phyloP scores from a whole-genome alignment of 2,888 invertebrate genomes.

The Eumacrocentrus americanus region DNA sequence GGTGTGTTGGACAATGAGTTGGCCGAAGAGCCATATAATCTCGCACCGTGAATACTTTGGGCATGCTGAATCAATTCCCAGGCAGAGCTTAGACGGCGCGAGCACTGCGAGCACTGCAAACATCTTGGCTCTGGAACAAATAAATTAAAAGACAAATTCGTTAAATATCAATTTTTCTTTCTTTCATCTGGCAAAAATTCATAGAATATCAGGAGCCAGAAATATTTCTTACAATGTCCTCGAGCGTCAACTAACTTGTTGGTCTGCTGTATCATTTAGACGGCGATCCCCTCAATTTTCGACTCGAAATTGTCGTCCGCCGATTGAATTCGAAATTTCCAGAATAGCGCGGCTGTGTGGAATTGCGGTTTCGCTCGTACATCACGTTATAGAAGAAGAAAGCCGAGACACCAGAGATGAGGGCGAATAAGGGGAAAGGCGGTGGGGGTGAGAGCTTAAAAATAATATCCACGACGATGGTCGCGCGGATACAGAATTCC shows the following conservation, averaged over 20 bases:
- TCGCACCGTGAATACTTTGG: constrained; percentile 91
- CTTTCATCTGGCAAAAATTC: constrained; percentile 24
- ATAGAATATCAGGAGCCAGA: too few relatives aligned
- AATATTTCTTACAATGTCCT: too few relatives aligned
- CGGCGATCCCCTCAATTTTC: constrained; percentile 55
- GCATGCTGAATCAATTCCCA: constrained; percentile 96
- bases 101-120: constrained; percentile 94
- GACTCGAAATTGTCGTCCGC: constrained; percentile 44
- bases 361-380: constrained; percentile 48
- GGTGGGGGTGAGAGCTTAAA: constrained; percentile 44
- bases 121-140: constrained; percentile 87
- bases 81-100: constrained; percentile 88
- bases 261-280: too few relatives aligned
- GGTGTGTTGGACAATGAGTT: constrained; percentile 60
- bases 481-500: constrained; percentile 31
- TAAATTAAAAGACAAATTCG: constrained; percentile 10
- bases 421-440: constrained; percentile 26
- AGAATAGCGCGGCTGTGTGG: constrained; percentile 52
- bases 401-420: constrained; percentile 10
- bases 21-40: constrained; percentile 78
- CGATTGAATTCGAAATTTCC: constrained; percentile 58
- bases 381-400: constrained; percentile 13
- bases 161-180: neutral
- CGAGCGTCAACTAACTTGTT: too few relatives aligned
- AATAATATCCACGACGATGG: constrained; percentile 51